These are phyloP conservation scores for Limonius californicus DNA, from an alignment of 1,140 invertebrate genomes.

Conservation along the genomic window DNA sequence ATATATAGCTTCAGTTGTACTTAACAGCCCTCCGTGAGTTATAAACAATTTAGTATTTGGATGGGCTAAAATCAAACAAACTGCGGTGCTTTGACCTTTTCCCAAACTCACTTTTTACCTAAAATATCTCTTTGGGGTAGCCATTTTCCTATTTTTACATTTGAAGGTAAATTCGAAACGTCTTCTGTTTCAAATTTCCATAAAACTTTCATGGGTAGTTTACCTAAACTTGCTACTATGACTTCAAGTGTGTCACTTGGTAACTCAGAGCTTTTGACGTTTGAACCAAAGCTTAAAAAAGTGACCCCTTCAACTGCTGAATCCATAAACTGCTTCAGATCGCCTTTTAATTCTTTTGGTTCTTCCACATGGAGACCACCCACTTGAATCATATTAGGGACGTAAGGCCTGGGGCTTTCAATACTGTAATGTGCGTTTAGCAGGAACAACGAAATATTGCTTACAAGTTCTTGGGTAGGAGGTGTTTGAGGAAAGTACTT, in stretches of 20 bases:
- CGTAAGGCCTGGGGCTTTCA: slow-evolving; percentile 45
- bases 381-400: slow-evolving; percentile 56
- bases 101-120: no score
- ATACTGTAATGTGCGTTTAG: slow-evolving; percentile 52
- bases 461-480: background rate
- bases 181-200: background rate
- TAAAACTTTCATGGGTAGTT: background rate
- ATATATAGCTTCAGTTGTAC: background rate
- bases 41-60: background rate
- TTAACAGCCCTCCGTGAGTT: background rate
- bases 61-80: background rate
- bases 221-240: background rate
- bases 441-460: slow-evolving; percentile 46
- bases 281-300: slow-evolving; percentile 47
- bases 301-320: slow-evolving; percentile 43
- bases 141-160: background rate
- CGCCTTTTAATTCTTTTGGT: slow-evolving; percentile 14
- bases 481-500: background rate
- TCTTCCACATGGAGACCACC: slow-evolving; percentile 55
- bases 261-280: slow-evolving; percentile 19
- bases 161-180: background rate
- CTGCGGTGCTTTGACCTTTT: no score
- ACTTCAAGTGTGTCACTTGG: background rate
- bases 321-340: slow-evolving; percentile 38
- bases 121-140: background rate